Evolutionary conservation across 2,888 invertebrate genomes (phyloP).

Genomic region (Athetis lepigone): DNA sequence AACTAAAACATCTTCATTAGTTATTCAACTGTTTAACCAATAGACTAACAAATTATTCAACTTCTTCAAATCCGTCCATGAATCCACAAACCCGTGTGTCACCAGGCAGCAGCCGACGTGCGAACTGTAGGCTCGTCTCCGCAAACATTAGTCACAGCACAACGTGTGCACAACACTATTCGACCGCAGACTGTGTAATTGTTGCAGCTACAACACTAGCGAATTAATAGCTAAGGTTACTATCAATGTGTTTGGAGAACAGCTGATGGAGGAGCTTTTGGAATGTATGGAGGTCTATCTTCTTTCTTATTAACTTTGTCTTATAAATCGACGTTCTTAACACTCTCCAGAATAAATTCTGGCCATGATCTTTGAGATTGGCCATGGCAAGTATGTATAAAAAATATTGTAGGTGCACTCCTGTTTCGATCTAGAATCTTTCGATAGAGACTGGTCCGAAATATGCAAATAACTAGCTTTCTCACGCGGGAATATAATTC

Average conservation of each 20-base stretch:
- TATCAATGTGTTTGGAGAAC: conserved; percentile 57
- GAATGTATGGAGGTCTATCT: background rate
- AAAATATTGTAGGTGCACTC: too few species aligned
- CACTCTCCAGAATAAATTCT: too few species aligned
- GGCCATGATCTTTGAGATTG: too few species aligned
- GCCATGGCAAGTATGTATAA: too few species aligned
- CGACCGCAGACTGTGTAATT: conserved; percentile 64
- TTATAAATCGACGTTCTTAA: too few species aligned
- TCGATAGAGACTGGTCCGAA: too few species aligned
- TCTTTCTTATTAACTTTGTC: too few species aligned
- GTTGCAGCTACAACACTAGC: conserved; percentile 58
- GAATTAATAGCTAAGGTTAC: conserved; percentile 49
- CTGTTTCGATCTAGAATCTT: too few species aligned
- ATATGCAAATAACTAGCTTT: too few species aligned
- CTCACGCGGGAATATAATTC: too few species aligned
- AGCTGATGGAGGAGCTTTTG: conserved; percentile 6
- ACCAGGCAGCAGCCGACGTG: conserved; percentile 66
- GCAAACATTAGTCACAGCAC: conserved; percentile 72
- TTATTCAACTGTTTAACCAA: conserved; percentile 19
- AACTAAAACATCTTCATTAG: background rate
- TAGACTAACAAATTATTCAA: conserved; percentile 13
- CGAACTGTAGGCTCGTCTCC: conserved; percentile 70
- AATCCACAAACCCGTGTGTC: conserved; percentile 60
- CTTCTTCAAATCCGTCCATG: conserved; percentile 4
- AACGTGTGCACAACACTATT: conserved; percentile 62